Percentiles rank a stretch among this genome's conserved stretches.
These are phyloP conservation scores for Nebria ingens DNA, from an alignment of 1,140 invertebrate species.

Conservation along the genomic window DNA sequence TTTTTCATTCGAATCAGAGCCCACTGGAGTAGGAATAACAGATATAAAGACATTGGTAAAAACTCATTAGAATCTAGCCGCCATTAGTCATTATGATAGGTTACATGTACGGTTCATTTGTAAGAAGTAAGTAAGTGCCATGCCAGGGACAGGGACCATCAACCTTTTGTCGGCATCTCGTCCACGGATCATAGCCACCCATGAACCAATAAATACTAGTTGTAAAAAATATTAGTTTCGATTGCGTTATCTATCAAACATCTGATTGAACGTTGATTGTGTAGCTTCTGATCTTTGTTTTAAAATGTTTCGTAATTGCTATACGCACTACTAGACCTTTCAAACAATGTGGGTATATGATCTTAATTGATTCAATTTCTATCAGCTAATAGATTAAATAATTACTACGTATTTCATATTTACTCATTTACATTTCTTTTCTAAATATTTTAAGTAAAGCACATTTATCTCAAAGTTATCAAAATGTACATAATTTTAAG, in stretches of 20 bases:
- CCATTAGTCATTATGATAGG: slow-evolving; percentile 9
- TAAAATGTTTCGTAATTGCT: no score
- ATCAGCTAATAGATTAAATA: no score
- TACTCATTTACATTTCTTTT: neutral
- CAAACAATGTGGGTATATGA: no score
- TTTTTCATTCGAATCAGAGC: neutral
- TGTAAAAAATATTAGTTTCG: slow-evolving; percentile 8
- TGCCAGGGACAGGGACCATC: neutral
- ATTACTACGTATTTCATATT: neutral
- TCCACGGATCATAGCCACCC: neutral
- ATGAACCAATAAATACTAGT: slow-evolving; percentile 5
- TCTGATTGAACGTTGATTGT: slow-evolving; percentile 1
- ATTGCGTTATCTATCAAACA: slow-evolving; percentile 1
- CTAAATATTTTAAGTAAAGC: no score
- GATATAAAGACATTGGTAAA: slow-evolving; percentile 9
- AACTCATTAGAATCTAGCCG: slow-evolving; percentile 3
- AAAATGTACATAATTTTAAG: no score
- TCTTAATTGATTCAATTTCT: no score
- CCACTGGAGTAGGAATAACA: neutral
- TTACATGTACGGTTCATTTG: slow-evolving; percentile 6
- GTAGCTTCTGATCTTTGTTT: neutral
- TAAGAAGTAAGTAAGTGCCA: neutral
- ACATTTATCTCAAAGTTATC: no score
- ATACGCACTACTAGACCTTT: no score
- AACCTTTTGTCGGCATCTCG: slow-evolving; percentile 1